Evolutionary conservation across 2,888 invertebrate genomes (phyloP).

Genomic region (Spodoptera littoralis): DNA sequence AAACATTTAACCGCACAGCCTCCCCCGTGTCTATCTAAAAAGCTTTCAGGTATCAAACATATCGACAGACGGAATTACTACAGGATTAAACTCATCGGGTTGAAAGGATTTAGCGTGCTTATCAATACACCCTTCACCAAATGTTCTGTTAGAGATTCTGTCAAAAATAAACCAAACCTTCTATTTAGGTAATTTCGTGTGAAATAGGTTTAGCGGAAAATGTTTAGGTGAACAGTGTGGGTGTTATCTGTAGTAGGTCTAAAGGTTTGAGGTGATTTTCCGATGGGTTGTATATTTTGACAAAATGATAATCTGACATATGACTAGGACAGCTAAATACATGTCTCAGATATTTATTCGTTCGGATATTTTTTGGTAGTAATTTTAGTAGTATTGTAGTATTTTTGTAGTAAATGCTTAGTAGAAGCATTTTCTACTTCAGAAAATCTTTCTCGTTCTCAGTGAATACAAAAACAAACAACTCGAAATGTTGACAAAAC

Average conservation of each 20-base stretch:
- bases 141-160: slow-evolving; percentile 49
- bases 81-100: slow-evolving; percentile 46
- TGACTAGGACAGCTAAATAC: too few relatives aligned
- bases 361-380: too few relatives aligned
- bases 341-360: too few relatives aligned
- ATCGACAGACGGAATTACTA: slow-evolving; percentile 48
- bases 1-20: not conserved
- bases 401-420: too few relatives aligned
- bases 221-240: slow-evolving; percentile 26
- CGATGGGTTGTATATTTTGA: too few relatives aligned
- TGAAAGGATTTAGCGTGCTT: slow-evolving; percentile 53
- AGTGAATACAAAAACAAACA: not conserved
- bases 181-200: slow-evolving; percentile 35
- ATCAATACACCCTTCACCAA: slow-evolving; percentile 51
- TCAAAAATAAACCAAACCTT: slow-evolving; percentile 53
- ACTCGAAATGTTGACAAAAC: not conserved
- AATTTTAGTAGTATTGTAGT: too few relatives aligned
- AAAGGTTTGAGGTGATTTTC: too few relatives aligned
- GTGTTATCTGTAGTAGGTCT: not conserved
- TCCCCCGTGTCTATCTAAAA: slow-evolving; percentile 11
- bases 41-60: slow-evolving; percentile 26
- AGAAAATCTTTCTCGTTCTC: not conserved
- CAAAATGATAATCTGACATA: too few relatives aligned
- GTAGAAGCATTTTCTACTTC: too few relatives aligned
- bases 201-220: slow-evolving; percentile 35